Evolutionary conservation across 2,797 vertebrate genomes (phyloP).

Genomic region (Toxotes lorentzi): DNA sequence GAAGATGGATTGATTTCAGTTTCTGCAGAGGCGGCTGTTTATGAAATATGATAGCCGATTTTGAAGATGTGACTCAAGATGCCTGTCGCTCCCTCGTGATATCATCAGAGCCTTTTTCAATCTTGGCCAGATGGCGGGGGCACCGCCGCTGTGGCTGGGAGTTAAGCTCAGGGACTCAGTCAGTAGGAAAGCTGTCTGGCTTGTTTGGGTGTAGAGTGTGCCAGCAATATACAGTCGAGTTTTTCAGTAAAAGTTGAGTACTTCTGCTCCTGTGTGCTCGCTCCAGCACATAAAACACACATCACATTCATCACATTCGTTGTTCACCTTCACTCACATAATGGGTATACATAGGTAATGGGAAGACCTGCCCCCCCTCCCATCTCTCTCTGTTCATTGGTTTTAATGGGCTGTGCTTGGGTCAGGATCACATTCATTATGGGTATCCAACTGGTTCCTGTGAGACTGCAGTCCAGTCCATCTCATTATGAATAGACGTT

Average conservation of each 20-base stretch:
- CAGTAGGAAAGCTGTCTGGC: conserved; percentile 57
- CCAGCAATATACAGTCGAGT: conserved; percentile 46
- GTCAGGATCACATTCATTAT: conserved; percentile 56
- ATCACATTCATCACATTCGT: conserved; percentile 11
- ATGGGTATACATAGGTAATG: conserved; percentile 26
- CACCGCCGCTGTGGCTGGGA: conserved; percentile 17
- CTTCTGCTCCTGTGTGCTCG: conserved; percentile 15
- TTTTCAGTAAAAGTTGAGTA: conserved; percentile 51
- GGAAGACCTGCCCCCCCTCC: conserved; percentile 23
- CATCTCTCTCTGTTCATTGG: conserved; percentile 33
- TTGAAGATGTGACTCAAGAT: conserved; percentile 56
- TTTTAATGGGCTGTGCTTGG: conserved; percentile 38
- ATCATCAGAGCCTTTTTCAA: conserved; percentile 67
- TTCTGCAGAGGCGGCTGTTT: conserved; percentile 50
- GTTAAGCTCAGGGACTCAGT: conserved; percentile 51
- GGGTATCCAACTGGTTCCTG: conserved; percentile 26
- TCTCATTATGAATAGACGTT: conserved; percentile 48
- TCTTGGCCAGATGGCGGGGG: conserved; percentile 70
- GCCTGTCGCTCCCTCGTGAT: conserved; percentile 53
- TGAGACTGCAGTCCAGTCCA: conserved; percentile 41
- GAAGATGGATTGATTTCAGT: conserved; percentile 27
- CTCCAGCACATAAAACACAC: conserved; percentile 15
- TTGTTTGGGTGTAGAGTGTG: conserved; percentile 20
- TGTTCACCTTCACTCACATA: conserved; percentile 26
- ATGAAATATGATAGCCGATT: conserved; percentile 48